Conservation (phyloP, 1,140 invertebrate species). For the Homalodisca vitripennis region DNA sequence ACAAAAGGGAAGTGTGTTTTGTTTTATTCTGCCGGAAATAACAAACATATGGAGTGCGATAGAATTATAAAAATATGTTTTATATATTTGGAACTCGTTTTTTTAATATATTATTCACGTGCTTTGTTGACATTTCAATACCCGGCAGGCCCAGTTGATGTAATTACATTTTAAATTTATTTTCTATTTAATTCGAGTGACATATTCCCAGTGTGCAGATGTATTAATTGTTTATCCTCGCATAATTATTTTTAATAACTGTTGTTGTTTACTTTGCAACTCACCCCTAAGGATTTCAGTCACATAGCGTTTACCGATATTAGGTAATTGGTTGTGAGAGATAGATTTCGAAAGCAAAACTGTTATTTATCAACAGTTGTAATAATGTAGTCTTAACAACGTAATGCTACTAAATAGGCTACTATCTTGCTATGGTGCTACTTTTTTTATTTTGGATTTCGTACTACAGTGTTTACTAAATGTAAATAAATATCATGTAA, state of each 20-base stretch:
- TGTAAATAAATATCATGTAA: too few species aligned
- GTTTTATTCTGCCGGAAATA: not conserved
- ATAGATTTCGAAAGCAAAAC: too few species aligned
- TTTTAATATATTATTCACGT: not conserved
- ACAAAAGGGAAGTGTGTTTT: not conserved
- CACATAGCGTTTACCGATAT: too few species aligned
- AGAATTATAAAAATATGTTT: constrained; percentile 2
- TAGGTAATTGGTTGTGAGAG: too few species aligned
- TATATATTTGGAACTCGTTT: constrained; percentile 7
- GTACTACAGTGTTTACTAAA: too few species aligned
- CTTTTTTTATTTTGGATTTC: too few species aligned
- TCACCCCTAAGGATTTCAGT: too few species aligned
- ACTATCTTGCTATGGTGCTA: too few species aligned
- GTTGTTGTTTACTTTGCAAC: not conserved
- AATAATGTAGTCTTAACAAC: too few species aligned
- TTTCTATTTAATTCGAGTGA: not conserved
- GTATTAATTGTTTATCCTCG: constrained; percentile 7
- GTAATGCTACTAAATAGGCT: too few species aligned
- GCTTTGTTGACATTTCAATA: not conserved
- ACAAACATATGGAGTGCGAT: constrained; percentile 1
- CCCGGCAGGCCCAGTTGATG: not conserved
- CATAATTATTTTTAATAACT: not conserved
- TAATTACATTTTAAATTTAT: not conserved
- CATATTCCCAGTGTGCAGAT: not conserved
- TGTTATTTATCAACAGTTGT: too few species aligned